Conservation (phyloP, 2,113 vertebrate genomes). For the Peromyscus leucopus region DNA sequence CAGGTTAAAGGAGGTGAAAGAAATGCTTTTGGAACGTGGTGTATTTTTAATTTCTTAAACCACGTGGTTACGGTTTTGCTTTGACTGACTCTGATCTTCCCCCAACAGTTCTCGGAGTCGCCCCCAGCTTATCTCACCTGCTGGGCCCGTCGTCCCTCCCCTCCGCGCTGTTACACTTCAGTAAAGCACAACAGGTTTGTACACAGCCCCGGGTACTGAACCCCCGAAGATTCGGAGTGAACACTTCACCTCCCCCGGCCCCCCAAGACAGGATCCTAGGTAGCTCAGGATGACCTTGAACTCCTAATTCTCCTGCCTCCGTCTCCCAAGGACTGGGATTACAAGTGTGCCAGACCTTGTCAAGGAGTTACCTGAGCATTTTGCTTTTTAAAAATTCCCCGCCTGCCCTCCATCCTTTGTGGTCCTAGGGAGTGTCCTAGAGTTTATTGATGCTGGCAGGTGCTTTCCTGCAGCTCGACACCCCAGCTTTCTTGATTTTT, state of each 20-base stretch:
- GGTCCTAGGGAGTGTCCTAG: background rate
- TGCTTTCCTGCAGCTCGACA: too few relatives aligned
- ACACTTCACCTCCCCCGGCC: background rate
- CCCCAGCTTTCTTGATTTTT: background rate
- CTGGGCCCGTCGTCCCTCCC: constrained; percentile 92
- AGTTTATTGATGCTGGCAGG: background rate
- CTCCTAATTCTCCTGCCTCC: background rate
- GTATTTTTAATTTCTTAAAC: background rate
- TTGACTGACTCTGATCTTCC: constrained; percentile 67
- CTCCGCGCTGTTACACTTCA: constrained; percentile 93
- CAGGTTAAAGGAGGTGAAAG: background rate
- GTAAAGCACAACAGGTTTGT: constrained; percentile 95
- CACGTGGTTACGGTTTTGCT: constrained; percentile 28
- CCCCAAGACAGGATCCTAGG: too few relatives aligned
- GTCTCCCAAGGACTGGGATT: background rate
- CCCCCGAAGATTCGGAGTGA: background rate
- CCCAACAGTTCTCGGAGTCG: constrained; percentile 91
- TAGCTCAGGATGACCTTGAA: background rate
- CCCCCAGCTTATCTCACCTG: constrained; percentile 90
- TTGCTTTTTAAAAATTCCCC: background rate
- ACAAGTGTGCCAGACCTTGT: background rate
- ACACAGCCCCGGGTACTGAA: background rate
- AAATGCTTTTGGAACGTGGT: background rate
- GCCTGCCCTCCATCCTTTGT: background rate
- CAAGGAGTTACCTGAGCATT: constrained; percentile 44